A percentile compares a stretch with the other conserved stretches of the same genome.
Evolutionary conservation across 2,888 invertebrate species (phyloP).

Genomic region (Colletes collaris): DNA sequence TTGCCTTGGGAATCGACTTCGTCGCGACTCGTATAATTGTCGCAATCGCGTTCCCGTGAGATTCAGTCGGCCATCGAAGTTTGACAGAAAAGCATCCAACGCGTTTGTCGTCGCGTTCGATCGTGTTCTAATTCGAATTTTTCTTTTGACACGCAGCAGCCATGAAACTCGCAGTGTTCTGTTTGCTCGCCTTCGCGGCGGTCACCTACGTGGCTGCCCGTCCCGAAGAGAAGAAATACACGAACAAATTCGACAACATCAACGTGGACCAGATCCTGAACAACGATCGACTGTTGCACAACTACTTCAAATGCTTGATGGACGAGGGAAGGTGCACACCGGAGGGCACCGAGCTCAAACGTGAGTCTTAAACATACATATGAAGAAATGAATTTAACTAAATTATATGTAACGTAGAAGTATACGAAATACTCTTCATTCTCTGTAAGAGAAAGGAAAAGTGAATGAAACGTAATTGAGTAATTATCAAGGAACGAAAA

Average conservation of each 20-base stretch:
- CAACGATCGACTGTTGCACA: slow-evolving; percentile 86
- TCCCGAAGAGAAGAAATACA: slow-evolving; percentile 81
- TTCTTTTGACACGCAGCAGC: slow-evolving; percentile 39
- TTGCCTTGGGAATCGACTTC: not conserved
- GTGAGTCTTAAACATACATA: slow-evolving; percentile 82
- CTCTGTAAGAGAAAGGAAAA: no score
- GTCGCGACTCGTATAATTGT: not conserved
- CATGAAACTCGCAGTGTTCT: slow-evolving; percentile 73
- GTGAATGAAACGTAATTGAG: no score
- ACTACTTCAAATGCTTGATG: slow-evolving; percentile 88
- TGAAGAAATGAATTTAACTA: no score
- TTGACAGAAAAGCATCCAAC: no score
- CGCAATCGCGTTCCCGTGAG: not conserved
- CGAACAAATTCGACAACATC: slow-evolving; percentile 88
- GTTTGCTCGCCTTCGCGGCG: slow-evolving; percentile 66
- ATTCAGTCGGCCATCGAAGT: not conserved
- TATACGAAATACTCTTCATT: no score
- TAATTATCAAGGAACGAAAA: no score
- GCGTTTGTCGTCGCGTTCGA: not conserved
- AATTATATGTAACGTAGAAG: no score
- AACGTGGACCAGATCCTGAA: slow-evolving; percentile 87
- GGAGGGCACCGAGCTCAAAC: slow-evolving; percentile 88
- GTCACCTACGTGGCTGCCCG: slow-evolving; percentile 61
- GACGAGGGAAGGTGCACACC: slow-evolving; percentile 87
- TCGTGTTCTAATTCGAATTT: not conserved